Conservation (phyloP, 2,797 vertebrate species). For the Cyclopterus lumpus region DNA sequence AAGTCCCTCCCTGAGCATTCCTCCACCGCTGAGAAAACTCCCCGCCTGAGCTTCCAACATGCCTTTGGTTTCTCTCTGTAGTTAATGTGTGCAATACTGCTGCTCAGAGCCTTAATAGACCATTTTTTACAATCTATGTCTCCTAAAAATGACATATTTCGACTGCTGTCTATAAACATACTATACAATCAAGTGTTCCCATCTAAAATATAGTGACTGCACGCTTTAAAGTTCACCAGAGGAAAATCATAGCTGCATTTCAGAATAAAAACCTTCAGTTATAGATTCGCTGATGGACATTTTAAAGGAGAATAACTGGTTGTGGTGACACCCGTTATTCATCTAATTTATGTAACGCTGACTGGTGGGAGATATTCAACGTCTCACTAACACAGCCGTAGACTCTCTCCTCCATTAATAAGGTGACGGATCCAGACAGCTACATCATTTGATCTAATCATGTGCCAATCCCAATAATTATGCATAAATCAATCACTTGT, state of each 20-base stretch:
- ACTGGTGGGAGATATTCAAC: slow-evolving; percentile 47
- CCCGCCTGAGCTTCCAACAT: slow-evolving; percentile 80
- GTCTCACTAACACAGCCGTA: slow-evolving; percentile 32
- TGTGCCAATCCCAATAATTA: slow-evolving; percentile 63
- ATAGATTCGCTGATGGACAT: slow-evolving; percentile 20
- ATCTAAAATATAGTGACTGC: slow-evolving; percentile 48
- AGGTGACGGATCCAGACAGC: slow-evolving; percentile 58
- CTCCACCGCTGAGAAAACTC: slow-evolving; percentile 85
- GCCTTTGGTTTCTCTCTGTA: slow-evolving; percentile 78
- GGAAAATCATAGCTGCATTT: slow-evolving; percentile 39
- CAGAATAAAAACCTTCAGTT: slow-evolving; percentile 18
- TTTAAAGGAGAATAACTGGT: slow-evolving; percentile 32
- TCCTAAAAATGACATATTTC: slow-evolving; percentile 53
- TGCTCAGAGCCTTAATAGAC: slow-evolving; percentile 62
- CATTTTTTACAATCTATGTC: slow-evolving; percentile 54
- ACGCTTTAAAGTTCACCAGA: slow-evolving; percentile 32
- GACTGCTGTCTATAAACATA: slow-evolving; percentile 58
- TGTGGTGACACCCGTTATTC: slow-evolving; percentile 62
- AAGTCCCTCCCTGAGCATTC: slow-evolving; percentile 88
- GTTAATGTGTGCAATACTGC: slow-evolving; percentile 72
- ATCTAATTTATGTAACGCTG: slow-evolving; percentile 45
- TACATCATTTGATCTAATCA: slow-evolving; percentile 63
- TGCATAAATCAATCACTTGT: slow-evolving; percentile 51
- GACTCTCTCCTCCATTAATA: slow-evolving; percentile 43
- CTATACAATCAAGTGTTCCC: slow-evolving; percentile 64